Evolutionary conservation across 35 echinoderm and acorn worm species (phyloP).

Genomic region (Apostichopus parvimensis): DNA sequence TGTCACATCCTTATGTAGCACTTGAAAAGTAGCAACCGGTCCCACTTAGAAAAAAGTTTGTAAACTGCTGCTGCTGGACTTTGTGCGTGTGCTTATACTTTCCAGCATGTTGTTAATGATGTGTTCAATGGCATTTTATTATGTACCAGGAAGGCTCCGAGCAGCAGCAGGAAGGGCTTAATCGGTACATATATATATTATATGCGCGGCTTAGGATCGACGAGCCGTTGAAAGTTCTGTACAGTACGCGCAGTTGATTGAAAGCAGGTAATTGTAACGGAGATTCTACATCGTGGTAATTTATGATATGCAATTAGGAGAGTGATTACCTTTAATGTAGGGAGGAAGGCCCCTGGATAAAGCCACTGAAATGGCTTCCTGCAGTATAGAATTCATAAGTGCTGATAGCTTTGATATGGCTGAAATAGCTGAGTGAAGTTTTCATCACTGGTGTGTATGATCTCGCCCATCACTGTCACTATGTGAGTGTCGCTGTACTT

Average conservation of each 20-base stretch:
- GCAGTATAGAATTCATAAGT: background rate
- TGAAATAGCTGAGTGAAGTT: background rate
- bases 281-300: slow-evolving; percentile 10
- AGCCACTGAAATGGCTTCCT: slow-evolving; percentile 25
- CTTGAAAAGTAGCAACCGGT: too few species aligned
- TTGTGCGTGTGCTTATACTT: too few species aligned
- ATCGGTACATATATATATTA: too few species aligned
- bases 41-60: too few species aligned
- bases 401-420: background rate
- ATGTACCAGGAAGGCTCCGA: too few species aligned
- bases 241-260: background rate
- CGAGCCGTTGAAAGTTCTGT: background rate
- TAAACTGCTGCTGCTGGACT: too few species aligned
- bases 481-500: background rate
- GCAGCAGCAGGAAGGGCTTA: too few species aligned
- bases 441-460: background rate
- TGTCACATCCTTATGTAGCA: too few species aligned
- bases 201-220: background rate
- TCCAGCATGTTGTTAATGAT: too few species aligned
- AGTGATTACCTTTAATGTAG: background rate
- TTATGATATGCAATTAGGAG: slow-evolving; percentile 31
- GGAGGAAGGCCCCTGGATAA: slow-evolving; percentile 15
- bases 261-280: background rate
- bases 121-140: too few species aligned
- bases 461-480: background rate